These are phyloP conservation scores for Dryobota labecula DNA, from an alignment of 2,888 invertebrate genomes.

Conservation along the genomic window DNA sequence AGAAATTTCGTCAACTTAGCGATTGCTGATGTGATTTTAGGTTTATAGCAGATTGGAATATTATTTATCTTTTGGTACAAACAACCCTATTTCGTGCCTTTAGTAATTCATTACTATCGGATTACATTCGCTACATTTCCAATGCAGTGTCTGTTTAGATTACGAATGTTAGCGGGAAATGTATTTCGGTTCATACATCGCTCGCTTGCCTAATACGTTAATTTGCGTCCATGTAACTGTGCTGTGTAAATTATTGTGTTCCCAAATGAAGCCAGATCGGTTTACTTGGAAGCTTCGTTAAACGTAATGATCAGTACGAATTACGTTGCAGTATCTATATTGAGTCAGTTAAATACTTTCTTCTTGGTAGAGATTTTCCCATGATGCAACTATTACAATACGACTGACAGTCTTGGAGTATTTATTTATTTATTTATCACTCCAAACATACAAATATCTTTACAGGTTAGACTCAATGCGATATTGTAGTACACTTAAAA, in stretches of 20 bases:
- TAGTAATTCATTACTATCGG: conserved; percentile 69
- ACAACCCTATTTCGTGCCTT: not conserved
- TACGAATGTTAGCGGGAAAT: conserved; percentile 56
- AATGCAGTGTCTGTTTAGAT: conserved; percentile 48
- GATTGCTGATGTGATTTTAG: not conserved
- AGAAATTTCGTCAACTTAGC: not conserved
- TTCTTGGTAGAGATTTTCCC: conserved; percentile 32
- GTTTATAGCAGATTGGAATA: not conserved
- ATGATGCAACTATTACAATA: conserved; percentile 31
- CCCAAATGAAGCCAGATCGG: conserved; percentile 39
- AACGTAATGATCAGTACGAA: conserved; percentile 21
- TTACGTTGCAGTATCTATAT: not conserved
- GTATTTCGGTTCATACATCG: conserved; percentile 54
- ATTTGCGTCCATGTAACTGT: conserved; percentile 50
- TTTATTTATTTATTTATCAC: too few relatives aligned
- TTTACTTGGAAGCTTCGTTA: conserved; percentile 43
- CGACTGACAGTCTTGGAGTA: conserved; percentile 7
- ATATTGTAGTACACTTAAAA: too few relatives aligned
- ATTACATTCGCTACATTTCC: conserved; percentile 53
- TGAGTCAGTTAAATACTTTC: conserved; percentile 27
- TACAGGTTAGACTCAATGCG: too few relatives aligned
- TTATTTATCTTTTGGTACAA: not conserved
- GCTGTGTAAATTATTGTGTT: conserved; percentile 47
- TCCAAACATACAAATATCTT: too few relatives aligned
- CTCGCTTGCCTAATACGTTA: conserved; percentile 48